These are phyloP conservation scores for Eilema depressum DNA, from an alignment of 2,888 invertebrate genomes.

Conservation along the genomic window DNA sequence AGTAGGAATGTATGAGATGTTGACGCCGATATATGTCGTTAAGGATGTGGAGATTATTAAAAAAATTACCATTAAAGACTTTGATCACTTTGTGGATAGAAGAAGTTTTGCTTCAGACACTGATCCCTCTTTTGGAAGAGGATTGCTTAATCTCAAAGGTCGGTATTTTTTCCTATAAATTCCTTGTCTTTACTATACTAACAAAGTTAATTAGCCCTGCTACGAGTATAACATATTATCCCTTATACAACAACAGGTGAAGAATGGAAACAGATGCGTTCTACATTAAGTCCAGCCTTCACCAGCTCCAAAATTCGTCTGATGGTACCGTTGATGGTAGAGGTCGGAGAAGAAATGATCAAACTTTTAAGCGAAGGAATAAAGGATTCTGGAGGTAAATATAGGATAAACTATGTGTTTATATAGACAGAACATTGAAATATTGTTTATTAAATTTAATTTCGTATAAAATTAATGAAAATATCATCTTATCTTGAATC, in stretches of 20 bases:
- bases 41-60: constrained; percentile 80
- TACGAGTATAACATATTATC: not conserved
- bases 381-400: not conserved
- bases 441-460: too few relatives aligned
- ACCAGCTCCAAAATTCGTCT: constrained; percentile 81
- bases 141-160: constrained; percentile 80
- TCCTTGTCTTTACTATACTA: not conserved
- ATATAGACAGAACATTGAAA: too few relatives aligned
- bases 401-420: not conserved
- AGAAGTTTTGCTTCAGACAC: constrained; percentile 62
- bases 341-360: constrained; percentile 66
- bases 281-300: constrained; percentile 78
- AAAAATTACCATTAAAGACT: constrained; percentile 82
- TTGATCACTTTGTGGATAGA: constrained; percentile 84
- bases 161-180: not conserved
- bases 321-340: constrained; percentile 74
- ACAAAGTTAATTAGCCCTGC: not conserved
- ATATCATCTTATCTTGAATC: too few relatives aligned
- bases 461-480: too few relatives aligned
- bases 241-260: constrained; percentile 46
- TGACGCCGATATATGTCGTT: constrained; percentile 4
- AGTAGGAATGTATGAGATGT: constrained; percentile 6
- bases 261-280: constrained; percentile 74
- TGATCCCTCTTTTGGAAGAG: constrained; percentile 82
- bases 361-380: not conserved